Evolutionary conservation across 2,797 vertebrate genomes (phyloP), one percentile per base, ranked within the genome.

Genomic region (Adrianichthys oophorus): DNA sequence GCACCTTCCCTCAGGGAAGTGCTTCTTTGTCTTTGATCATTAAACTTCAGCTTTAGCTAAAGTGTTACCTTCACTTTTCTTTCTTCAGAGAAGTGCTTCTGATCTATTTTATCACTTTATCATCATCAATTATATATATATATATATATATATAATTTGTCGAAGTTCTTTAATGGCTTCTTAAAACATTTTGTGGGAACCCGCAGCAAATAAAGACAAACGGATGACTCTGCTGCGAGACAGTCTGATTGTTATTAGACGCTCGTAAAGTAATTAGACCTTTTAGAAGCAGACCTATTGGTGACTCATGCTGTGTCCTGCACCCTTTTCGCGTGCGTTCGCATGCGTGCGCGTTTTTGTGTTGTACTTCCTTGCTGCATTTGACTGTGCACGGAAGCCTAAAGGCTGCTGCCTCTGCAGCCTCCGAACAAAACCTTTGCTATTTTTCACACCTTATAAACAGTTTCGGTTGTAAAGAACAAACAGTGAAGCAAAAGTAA

Each of bases 181-280:
- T 10, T 13, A 12, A 37, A 37, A 37, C 10, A 37, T 37, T 37
- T 12, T 13, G 10, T 37, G 32, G 32, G 12, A 37, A 13, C 10
- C 32, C 10, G 10, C 32, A 12, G 32, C 32, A 37, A 37, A 37
- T 92, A 90, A 90, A 91, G 94, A 92, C 93, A 96, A 94, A 94
- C 90, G 92, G 94, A 92, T 91, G 91, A 55, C 59, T 90, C 90
- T 91, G 90, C 90, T 88, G 86, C 86, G 87, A 90, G 92, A 93
- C 80, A 90, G 89, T 92, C 85, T 92, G 92, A 94, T 93, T 94
- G 94, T 90, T 89, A 87, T 85, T 93, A 92, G 92, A 94, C 92
- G 93, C 95, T 91, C 92, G 92, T 98, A 98, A 98, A 98, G 91
- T 93, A 92, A 97, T 98, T 95, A 85, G 80, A 91, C 90, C 90